These are phyloP conservation scores for Hepsetus odoe DNA, from an alignment of 2,113 vertebrate species.

Conservation along the genomic window DNA sequence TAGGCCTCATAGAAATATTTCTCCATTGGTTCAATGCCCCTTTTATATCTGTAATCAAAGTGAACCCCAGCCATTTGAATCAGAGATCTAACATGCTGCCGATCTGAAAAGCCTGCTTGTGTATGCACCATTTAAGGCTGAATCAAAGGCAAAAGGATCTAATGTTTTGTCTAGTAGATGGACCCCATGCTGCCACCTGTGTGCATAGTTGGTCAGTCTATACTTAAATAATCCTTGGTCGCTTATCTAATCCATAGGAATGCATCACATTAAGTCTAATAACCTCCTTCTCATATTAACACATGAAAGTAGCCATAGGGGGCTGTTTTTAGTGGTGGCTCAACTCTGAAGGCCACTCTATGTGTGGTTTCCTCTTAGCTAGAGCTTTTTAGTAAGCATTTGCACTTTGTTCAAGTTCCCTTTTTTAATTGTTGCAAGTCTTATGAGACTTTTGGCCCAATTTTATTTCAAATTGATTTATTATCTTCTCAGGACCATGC, in stretches of 20 bases:
- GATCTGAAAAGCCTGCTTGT: constrained; percentile 16
- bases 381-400: constrained; percentile 23
- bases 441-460: constrained; percentile 34
- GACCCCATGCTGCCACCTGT: constrained; percentile 25
- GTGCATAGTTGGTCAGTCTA: constrained; percentile 25
- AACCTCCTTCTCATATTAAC: constrained; percentile 31
- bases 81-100: background rate
- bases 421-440: constrained; percentile 19
- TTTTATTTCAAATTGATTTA: constrained; percentile 46
- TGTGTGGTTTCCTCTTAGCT: background rate
- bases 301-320: constrained; percentile 42
- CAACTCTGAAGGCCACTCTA: constrained; percentile 17
- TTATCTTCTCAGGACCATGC: constrained; percentile 37
- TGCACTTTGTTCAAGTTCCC: constrained; percentile 31
- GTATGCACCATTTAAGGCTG: constrained; percentile 21
- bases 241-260: constrained; percentile 9
- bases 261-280: constrained; percentile 33
- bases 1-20: background rate
- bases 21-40: background rate
- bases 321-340: constrained; percentile 20
- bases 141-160: constrained; percentile 39
- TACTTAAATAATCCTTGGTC: constrained; percentile 31
- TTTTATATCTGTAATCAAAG: constrained; percentile 37
- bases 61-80: constrained; percentile 27
- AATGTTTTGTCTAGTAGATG: constrained; percentile 32